Conservation (phyloP, 2,113 vertebrate genomes). For the Capreolus pygargus region DNA sequence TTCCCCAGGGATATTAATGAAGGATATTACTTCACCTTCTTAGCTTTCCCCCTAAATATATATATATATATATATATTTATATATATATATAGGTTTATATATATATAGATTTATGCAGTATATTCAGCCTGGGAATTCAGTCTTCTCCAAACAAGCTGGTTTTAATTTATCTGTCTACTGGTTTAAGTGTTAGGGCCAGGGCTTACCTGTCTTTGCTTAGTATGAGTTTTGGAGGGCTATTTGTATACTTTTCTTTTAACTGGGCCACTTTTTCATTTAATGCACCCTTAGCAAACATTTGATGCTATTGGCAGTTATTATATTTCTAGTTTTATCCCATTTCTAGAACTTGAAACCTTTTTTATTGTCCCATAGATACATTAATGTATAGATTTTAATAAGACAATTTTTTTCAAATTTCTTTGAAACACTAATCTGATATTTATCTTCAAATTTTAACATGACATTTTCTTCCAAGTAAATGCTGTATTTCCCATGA, state of each 20-base stretch:
- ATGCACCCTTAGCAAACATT: background rate
- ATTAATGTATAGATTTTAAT: background rate
- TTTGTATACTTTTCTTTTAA: background rate
- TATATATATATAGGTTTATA: background rate
- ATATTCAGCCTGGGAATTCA: background rate
- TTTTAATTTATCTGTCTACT: background rate
- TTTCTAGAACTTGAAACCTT: background rate
- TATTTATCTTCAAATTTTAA: background rate
- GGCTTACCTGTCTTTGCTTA: background rate
- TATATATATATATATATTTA: background rate
- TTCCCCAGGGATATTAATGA: background rate
- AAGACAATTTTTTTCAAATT: background rate
- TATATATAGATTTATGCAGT: background rate
- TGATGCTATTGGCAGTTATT: background rate
- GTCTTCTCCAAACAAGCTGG: background rate
- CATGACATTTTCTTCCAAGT: background rate
- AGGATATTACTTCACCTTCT: background rate
- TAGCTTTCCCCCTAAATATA: background rate
- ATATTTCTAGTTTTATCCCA: background rate
- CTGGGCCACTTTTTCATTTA: background rate
- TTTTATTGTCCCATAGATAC: background rate
- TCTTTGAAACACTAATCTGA: background rate
- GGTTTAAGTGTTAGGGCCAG: background rate
- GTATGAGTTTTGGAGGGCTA: background rate
- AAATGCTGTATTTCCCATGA: slow-evolving; percentile 53